phyloP scores from a whole-genome alignment of 1,140 invertebrate species.

The Drosophila elegans region DNA sequence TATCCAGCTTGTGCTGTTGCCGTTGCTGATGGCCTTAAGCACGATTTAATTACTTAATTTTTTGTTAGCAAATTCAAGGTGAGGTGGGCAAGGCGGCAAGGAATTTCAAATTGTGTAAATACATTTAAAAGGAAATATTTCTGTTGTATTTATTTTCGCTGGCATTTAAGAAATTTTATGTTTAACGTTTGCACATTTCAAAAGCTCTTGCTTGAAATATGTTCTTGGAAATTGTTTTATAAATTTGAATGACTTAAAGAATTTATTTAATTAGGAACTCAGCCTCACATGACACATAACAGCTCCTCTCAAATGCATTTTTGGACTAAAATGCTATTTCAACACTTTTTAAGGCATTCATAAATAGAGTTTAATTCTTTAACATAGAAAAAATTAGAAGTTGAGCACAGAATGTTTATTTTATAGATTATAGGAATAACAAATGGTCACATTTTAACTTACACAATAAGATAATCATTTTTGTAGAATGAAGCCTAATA shows the following conservation, averaged over 20 bases:
- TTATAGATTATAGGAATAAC: too few species aligned
- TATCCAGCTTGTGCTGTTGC: conserved; percentile 13
- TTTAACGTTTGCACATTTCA: background rate
- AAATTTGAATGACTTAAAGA: background rate
- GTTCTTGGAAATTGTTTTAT: background rate
- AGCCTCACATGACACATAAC: background rate
- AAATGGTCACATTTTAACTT: too few species aligned
- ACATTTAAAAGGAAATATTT: conserved; percentile 9
- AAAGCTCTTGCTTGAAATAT: background rate
- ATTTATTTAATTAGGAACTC: conserved; percentile 17
- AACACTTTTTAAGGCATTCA: too few species aligned
- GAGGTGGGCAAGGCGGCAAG: too few species aligned
- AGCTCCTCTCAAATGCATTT: too few species aligned
- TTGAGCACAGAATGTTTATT: too few species aligned
- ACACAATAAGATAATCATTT: too few species aligned
- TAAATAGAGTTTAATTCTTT: too few species aligned
- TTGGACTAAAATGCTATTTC: too few species aligned
- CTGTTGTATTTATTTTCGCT: conserved; percentile 2
- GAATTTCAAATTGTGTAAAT: conserved; percentile 25
- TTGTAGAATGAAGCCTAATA: too few species aligned
- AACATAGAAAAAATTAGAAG: too few species aligned
- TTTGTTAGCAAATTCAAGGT: conserved; percentile 31
- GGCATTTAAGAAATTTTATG: conserved; percentile 3
- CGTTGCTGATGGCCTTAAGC: conserved; percentile 20
- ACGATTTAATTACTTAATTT: conserved; percentile 51